A percentile compares a stretch with the other conserved stretches of the same genome.
These are phyloP conservation scores for Ommatoiulus sabulosus DNA, from an alignment of 2,888 invertebrate genomes.

Conservation along the genomic window DNA sequence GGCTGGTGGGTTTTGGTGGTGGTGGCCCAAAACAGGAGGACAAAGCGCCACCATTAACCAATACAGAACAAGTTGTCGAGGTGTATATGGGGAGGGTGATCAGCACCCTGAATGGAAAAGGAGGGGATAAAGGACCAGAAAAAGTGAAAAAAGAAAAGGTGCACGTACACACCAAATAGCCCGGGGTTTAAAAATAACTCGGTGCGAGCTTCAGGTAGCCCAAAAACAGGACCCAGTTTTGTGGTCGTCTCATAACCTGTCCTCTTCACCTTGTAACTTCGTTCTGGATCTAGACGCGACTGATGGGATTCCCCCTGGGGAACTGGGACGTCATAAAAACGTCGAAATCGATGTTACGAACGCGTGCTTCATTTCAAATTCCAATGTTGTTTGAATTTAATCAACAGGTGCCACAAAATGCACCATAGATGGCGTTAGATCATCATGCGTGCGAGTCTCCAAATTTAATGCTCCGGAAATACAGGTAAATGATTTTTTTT, in stretches of 20 bases:
- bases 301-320: neutral
- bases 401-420: no score
- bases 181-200: conserved; percentile 48
- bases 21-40: conserved; percentile 37
- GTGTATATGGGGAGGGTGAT: conserved; percentile 49
- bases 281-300: neutral
- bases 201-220: neutral
- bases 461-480: no score
- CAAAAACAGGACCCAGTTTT: neutral
- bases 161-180: conserved; percentile 47
- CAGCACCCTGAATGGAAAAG: conserved; percentile 28
- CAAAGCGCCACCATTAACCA: conserved; percentile 50
- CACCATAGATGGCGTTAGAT: no score
- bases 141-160: neutral
- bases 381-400: no score
- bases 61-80: conserved; percentile 46
- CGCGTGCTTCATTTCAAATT: no score
- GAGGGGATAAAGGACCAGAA: neutral
- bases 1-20: conserved; percentile 29
- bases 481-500: no score
- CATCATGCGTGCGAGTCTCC: no score
- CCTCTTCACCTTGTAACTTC: neutral
- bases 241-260: conserved; percentile 23
- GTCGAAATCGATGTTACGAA: neutral
- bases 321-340: neutral